These are phyloP conservation scores for Tolmerus cingulatus DNA, from an alignment of 2,888 invertebrate genomes.

Conservation along the genomic window DNA sequence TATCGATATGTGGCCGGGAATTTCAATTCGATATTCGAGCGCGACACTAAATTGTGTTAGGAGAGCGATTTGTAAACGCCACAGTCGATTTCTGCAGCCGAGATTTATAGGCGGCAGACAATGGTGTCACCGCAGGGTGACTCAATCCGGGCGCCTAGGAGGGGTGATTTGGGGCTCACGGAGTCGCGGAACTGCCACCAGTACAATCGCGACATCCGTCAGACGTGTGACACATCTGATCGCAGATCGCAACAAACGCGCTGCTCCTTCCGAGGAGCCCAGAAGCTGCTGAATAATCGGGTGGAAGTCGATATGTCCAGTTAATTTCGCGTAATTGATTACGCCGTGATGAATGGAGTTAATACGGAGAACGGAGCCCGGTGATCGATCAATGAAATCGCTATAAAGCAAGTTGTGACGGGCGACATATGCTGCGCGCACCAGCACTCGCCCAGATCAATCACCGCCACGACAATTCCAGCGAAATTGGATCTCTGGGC, in stretches of 20 bases:
- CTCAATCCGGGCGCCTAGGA: background rate
- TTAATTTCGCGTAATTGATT: slow-evolving; percentile 40
- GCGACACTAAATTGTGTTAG: slow-evolving; percentile 27
- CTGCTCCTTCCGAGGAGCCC: background rate
- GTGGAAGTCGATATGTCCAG: slow-evolving; percentile 32
- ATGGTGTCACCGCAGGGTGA: background rate
- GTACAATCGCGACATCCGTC: slow-evolving; percentile 9
- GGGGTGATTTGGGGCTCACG: background rate
- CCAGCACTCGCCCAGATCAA: slow-evolving; percentile 10
- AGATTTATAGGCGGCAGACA: slow-evolving; percentile 11
- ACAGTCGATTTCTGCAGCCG: background rate
- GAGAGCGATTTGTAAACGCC: slow-evolving; percentile 27
- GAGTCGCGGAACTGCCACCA: background rate
- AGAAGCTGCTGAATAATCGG: slow-evolving; percentile 31
- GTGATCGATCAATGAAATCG: slow-evolving; percentile 43
- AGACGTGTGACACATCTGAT: slow-evolving; percentile 13
- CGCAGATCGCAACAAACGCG: background rate
- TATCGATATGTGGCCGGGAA: slow-evolving; percentile 29
- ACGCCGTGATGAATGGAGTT: slow-evolving; percentile 36
- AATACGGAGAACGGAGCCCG: slow-evolving; percentile 14
- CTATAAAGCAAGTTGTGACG: slow-evolving; percentile 40
- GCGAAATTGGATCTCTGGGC: slow-evolving; percentile 9
- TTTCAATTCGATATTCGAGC: slow-evolving; percentile 26
- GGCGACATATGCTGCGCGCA: slow-evolving; percentile 24
- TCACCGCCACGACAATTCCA: slow-evolving; percentile 37